A percentile compares a stretch with the other conserved stretches of the same genome.
Conservation (phyloP, 2,113 vertebrate species). For the Upupa epops region DNA sequence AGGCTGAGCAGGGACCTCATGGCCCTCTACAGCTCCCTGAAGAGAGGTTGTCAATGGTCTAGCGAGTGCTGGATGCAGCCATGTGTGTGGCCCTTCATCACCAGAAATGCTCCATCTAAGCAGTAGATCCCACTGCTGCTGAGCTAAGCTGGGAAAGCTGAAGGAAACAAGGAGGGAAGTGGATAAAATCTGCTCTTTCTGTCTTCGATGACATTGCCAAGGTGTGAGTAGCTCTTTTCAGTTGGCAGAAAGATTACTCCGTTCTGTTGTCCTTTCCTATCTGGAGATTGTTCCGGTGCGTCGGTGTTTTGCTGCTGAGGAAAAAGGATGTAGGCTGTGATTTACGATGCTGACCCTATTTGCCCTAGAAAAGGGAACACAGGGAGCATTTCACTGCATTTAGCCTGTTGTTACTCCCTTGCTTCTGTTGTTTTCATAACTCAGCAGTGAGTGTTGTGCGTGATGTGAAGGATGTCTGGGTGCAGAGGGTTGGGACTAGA, state of each 20-base stretch:
- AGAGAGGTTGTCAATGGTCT: rapidly evolving
- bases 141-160: neutral
- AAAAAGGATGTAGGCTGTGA: neutral
- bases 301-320: neutral
- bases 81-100: rapidly evolving
- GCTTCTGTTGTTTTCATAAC: neutral
- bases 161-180: neutral
- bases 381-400: neutral
- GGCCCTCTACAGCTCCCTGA: no score
- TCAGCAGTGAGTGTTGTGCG: neutral
- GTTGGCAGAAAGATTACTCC: neutral
- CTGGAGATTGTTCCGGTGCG: neutral
- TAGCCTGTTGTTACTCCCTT: neutral
- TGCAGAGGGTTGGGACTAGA: rapidly evolving
- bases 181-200: neutral
- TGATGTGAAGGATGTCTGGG: neutral
- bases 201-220: neutral
- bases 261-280: neutral
- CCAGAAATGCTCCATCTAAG: neutral
- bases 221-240: neutral
- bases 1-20: no score
- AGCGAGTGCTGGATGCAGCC: neutral
- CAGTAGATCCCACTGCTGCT: neutral
- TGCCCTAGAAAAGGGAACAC: neutral
- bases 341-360: neutral